These are phyloP conservation scores for Sterna hirundo DNA, from an alignment of 2,113 vertebrate genomes.

Conservation along the genomic window DNA sequence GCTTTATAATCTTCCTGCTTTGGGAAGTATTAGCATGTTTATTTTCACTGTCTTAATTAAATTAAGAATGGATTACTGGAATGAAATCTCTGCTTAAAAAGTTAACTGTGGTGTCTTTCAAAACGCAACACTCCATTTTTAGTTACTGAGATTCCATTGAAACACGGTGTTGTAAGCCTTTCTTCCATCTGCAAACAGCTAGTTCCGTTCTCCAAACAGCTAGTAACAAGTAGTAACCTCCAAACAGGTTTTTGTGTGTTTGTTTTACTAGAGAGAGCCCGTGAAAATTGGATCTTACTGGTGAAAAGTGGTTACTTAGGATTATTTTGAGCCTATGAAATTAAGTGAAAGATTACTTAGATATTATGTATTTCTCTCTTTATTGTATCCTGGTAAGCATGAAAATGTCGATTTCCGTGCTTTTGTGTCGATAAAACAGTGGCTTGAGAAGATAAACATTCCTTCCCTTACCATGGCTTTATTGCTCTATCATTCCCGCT, in stretches of 20 bases:
- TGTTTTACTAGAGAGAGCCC: not conserved
- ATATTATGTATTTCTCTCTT: not conserved
- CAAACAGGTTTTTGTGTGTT: not conserved
- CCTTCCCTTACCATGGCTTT: not conserved
- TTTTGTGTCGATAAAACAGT: not conserved
- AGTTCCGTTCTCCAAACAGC: too few species aligned
- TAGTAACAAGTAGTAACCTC: not conserved
- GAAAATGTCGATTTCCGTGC: not conserved
- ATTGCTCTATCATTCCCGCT: not conserved
- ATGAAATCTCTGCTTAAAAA: conserved; percentile 40
- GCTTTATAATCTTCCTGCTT: conserved; percentile 22
- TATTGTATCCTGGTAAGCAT: not conserved
- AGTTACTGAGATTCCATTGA: conserved; percentile 4
- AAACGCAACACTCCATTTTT: not conserved
- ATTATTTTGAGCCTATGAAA: not conserved
- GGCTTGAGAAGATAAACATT: not conserved
- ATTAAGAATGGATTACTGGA: conserved; percentile 46
- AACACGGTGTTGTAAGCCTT: not conserved
- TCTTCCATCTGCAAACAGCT: not conserved
- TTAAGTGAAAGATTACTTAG: not conserved
- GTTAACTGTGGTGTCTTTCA: conserved; percentile 21
- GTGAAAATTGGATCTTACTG: not conserved
- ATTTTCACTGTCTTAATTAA: conserved; percentile 54
- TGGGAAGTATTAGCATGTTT: not conserved
- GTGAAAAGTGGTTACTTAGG: not conserved